These are phyloP conservation scores for Serinus canaria DNA, from an alignment of 2,113 vertebrate species.

Conservation along the genomic window DNA sequence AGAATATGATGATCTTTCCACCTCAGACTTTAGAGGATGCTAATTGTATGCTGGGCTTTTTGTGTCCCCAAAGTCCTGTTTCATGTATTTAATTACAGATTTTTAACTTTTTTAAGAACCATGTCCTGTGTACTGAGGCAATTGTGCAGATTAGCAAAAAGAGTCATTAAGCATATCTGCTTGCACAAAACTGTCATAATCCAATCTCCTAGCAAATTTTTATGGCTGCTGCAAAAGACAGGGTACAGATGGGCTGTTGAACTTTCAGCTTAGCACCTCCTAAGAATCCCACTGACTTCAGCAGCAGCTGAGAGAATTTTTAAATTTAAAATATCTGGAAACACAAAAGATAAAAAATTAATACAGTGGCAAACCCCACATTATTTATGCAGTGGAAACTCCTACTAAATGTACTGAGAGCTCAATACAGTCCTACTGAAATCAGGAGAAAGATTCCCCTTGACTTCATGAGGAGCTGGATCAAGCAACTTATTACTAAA, in stretches of 20 bases:
- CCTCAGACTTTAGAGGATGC: background rate
- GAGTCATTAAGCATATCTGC: conserved; percentile 50
- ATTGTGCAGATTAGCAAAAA: conserved; percentile 44
- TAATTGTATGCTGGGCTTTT: conserved; percentile 11
- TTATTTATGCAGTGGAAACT: background rate
- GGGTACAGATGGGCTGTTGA: conserved; percentile 15
- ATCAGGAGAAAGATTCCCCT: background rate
- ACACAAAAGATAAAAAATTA: background rate
- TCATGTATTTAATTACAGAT: conserved; percentile 45
- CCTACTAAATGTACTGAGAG: background rate
- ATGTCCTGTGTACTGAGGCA: conserved; percentile 14
- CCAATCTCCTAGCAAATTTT: conserved; percentile 26
- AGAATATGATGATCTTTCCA: conserved; percentile 6
- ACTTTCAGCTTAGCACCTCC: background rate
- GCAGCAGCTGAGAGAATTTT: background rate
- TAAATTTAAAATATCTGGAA: background rate
- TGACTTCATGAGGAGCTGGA: background rate
- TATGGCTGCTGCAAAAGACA: conserved; percentile 17
- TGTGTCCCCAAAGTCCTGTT: background rate
- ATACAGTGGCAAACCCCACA: background rate
- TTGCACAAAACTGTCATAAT: conserved; percentile 42
- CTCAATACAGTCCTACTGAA: background rate
- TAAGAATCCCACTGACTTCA: conserved; percentile 21
- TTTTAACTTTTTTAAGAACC: conserved; percentile 49
- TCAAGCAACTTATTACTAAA: background rate